These are phyloP conservation scores for Gymnosoma rotundatum DNA, from an alignment of 2,888 invertebrate genomes.

Conservation along the genomic window DNA sequence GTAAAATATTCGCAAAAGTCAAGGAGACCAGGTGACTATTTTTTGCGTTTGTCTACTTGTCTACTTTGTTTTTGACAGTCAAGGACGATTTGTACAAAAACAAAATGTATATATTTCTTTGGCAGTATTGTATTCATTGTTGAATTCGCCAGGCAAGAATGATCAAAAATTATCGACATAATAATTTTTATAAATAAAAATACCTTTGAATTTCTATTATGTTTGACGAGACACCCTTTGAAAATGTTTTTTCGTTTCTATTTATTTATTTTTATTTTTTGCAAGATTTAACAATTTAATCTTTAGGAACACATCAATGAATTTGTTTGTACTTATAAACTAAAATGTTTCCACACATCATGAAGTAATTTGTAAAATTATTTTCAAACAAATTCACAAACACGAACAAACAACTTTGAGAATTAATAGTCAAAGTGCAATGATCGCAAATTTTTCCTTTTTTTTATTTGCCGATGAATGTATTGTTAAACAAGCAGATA, in stretches of 20 bases:
- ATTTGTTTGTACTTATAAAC: constrained; percentile 25
- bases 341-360: constrained; percentile 11
- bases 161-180: too few relatives aligned
- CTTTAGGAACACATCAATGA: constrained; percentile 48
- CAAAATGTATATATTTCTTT: too few relatives aligned
- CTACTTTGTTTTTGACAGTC: too few relatives aligned
- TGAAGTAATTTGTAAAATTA: constrained; percentile 31
- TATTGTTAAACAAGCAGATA: not conserved
- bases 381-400: not conserved
- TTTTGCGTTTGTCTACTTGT: too few relatives aligned
- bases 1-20: too few relatives aligned
- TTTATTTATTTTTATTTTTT: not conserved
- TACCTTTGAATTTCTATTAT: too few relatives aligned
- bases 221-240: not conserved
- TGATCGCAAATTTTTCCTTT: constrained; percentile 18
- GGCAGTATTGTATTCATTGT: too few relatives aligned
- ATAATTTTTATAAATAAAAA: too few relatives aligned
- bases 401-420: not conserved
- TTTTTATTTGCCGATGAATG: not conserved
- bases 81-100: too few relatives aligned
- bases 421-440: constrained; percentile 23
- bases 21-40: too few relatives aligned
- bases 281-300: constrained; percentile 38
- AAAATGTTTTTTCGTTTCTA: not conserved
- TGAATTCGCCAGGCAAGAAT: too few relatives aligned